Evolutionary conservation across 2,113 vertebrate species (phyloP), one percentile per base, ranked within the genome.

Genomic region (Mus musculus): DNA sequence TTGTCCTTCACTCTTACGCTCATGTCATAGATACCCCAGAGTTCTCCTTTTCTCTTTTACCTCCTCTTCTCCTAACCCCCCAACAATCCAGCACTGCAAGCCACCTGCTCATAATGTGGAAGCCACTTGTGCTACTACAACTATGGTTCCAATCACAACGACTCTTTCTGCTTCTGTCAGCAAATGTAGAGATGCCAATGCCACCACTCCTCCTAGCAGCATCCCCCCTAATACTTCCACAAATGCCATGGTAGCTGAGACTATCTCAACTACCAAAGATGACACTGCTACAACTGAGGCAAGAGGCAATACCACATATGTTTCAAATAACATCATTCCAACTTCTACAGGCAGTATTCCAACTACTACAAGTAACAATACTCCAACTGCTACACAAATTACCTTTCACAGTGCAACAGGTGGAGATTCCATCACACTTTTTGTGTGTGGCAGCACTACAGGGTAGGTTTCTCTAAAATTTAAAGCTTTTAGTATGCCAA

Each of bases 101-200:
- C 52, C 1, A 3, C 1, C 10, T 26, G 56, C 75, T 56, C 39
- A 54, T 49, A 75, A 78, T 10, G 17, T 30, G 17, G 26, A 4
- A 54, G 16, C 30, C 30, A 33, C 39, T n/a, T 73, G 54, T 10
- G 20, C 9, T 11, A 12, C 73, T 1, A 3, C 10, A 30, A 3
- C 33, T 11, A 14, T 1, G 7, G 75, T 42, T 3, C 7, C 30
- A 24, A 28, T 39, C 28, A 28, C 9, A 0, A 5, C 28, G 0
- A 0, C 59, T 52, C 22, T 28, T 5, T 0, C 61, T 56, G 19
- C 19, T 39, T 36, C 88, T 39, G 5, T 28, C 20, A 78, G 26
- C 36, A 72, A 39, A n/a, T 14, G 33, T 42, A 22, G 46, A 77
- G 84, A 2, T 2, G 0, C 20, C 2, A 7, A 0, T 0, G 7